Conservation (phyloP, 2,113 vertebrate genomes). For the Geothlypis trichas region DNA sequence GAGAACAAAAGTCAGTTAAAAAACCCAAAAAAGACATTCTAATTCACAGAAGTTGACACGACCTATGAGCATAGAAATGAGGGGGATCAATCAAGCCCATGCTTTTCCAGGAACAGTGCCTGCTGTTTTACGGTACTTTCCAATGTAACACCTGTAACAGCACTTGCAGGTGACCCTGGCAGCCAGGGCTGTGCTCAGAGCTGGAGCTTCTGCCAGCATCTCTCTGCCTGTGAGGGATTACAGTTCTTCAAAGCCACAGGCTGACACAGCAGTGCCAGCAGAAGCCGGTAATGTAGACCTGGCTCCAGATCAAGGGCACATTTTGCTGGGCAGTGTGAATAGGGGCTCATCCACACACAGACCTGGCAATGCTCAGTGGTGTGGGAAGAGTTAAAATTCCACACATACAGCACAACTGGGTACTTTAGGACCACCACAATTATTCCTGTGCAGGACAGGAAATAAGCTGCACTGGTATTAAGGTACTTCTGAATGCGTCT, state of each 20-base stretch:
- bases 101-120: neutral
- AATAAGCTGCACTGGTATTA: neutral
- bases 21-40: neutral
- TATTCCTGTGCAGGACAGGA: neutral
- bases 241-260: neutral
- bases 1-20: neutral
- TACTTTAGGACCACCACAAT: neutral
- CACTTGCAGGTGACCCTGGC: neutral
- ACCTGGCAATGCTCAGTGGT: neutral
- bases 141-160: neutral
- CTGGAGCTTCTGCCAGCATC: slow-evolving; percentile 3
- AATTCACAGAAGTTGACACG: neutral
- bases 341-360: neutral
- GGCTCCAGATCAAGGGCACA: neutral
- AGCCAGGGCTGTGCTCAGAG: neutral
- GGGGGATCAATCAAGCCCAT: neutral
- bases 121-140: neutral
- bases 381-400: slow-evolving; percentile 9
- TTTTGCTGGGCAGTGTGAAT: neutral
- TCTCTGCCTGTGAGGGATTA: neutral
- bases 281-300: neutral
- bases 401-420: neutral
- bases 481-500: neutral
- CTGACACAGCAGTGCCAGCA: neutral
- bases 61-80: neutral